phyloP scores from a whole-genome alignment of 2,797 vertebrate genomes.

The Lycodopsis pacificus region DNA sequence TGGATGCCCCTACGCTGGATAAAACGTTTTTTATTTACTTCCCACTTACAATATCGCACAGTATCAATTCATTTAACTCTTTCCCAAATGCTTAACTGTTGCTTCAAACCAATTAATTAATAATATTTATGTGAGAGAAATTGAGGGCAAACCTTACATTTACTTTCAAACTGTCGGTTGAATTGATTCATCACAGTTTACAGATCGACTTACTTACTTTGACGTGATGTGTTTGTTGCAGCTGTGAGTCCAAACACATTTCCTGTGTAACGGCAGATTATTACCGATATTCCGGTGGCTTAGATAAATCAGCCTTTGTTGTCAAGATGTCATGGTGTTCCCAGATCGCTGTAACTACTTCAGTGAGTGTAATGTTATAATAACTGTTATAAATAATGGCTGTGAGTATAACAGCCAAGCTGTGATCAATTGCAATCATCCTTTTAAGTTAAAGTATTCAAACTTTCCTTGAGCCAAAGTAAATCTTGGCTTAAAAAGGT shows the following conservation, averaged over 20 bases:
- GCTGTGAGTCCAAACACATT: neutral
- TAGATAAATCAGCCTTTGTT: neutral
- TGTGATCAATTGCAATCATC: neutral
- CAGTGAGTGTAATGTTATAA: neutral
- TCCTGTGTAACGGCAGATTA: neutral
- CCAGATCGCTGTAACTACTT: neutral
- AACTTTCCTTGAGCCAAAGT: neutral
- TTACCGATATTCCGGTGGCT: neutral
- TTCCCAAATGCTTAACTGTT: neutral
- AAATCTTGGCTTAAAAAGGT: slow-evolving; percentile 6
- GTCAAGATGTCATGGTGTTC: neutral
- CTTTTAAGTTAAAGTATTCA: neutral
- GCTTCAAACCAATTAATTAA: neutral
- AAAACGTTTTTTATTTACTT: neutral
- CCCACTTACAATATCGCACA: too few relatives aligned
- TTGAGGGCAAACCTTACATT: neutral
- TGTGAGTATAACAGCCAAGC: neutral
- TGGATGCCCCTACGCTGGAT: neutral
- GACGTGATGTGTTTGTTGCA: neutral
- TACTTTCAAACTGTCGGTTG: neutral
- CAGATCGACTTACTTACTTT: neutral
- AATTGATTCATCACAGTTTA: slow-evolving; percentile 10
- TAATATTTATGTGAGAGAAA: neutral
- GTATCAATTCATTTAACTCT: neutral
- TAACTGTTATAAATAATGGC: neutral